Conservation (phyloP, 92 coral and sea anemone species). For the Pocillopora meandrina region DNA sequence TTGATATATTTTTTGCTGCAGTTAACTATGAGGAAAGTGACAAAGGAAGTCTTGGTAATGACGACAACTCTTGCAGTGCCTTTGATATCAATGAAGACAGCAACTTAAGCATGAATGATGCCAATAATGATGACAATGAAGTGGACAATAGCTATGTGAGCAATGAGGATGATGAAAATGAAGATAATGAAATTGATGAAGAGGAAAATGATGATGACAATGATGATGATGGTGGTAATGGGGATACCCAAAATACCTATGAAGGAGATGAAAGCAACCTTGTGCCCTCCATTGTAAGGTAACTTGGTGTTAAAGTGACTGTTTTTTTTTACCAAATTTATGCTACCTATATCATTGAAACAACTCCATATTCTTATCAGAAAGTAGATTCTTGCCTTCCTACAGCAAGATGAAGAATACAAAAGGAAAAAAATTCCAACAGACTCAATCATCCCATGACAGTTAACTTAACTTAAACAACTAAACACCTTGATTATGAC, state of each 20-base stretch:
- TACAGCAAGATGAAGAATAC: no score
- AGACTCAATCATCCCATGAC: no score
- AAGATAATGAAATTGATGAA: conserved; percentile 43
- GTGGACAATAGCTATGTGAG: conserved; percentile 75
- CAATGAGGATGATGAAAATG: conserved; percentile 71
- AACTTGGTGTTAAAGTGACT: background rate
- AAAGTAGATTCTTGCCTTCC: no score
- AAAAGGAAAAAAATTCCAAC: no score
- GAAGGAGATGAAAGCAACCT: conserved; percentile 92
- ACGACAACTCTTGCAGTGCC: conserved; percentile 68
- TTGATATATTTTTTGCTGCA: conserved; percentile 2
- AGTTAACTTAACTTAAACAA: background rate
- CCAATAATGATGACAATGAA: conserved; percentile 74
- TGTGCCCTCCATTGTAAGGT: conserved; percentile 89
- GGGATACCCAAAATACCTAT: conserved; percentile 49
- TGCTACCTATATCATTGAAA: no score
- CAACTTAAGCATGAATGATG: conserved; percentile 62
- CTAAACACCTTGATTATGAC: background rate
- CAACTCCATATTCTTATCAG: no score
- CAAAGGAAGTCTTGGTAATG: conserved; percentile 67
- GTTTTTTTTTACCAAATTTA: no score
- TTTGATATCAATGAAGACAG: conserved; percentile 82
- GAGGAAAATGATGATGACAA: conserved; percentile 54
- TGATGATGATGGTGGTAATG: conserved; percentile 50
- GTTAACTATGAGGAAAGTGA: conserved; percentile 68